Evolutionary conservation across 2,888 invertebrate genomes (phyloP), one percentile per base, ranked within the genome.

Genomic region (Drosophila dives): DNA sequence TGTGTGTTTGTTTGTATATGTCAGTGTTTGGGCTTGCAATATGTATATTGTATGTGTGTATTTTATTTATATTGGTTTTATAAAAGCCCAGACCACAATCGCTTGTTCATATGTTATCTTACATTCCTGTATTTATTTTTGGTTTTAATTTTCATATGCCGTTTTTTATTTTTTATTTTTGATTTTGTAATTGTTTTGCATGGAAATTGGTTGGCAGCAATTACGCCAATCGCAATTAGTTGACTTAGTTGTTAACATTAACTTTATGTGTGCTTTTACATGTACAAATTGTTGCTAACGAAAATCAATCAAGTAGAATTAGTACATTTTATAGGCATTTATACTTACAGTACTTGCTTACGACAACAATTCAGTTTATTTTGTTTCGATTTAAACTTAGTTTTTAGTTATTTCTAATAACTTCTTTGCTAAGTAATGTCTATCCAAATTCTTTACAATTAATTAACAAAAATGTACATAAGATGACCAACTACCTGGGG

Each of bases 391-490:
- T 64, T 75, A 54, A 67, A 64, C 64, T 68, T 80, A 81, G 69
- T 81, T 89, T 85, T 89, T 77, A 90, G 90, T 86, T 86, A 90
- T 86, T 86, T 90, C 78, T 72, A 90, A 90, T 86, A 90, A 89
- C 90, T 86, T 63, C 26, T 20, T 68, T 68, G 66, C 86, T 73
- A 65, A 59, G 56, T 45, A 45, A 45, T 69, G 45, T 36, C 51
- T 66, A 68, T 56, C 59, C 58, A 75, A 73, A 85, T 70, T 68
- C 84, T 90, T 86, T 80, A 88, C 90, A 90, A 90, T 90, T 86
- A 86, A 76, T 76, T 76, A 82, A 86, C 76, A 85, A 78, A 87
- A 88, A 85, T 77, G 51, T 72, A 68, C 80, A 64, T 49, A 71
- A 78, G 60, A 66, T 45, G 67, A 23, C 15, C 45, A 20, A 55